A percentile compares a stretch with the other conserved stretches of the same genome.
Evolutionary conservation across 1,140 invertebrate genomes (phyloP).

Genomic region (Dufourea novaeangliae): DNA sequence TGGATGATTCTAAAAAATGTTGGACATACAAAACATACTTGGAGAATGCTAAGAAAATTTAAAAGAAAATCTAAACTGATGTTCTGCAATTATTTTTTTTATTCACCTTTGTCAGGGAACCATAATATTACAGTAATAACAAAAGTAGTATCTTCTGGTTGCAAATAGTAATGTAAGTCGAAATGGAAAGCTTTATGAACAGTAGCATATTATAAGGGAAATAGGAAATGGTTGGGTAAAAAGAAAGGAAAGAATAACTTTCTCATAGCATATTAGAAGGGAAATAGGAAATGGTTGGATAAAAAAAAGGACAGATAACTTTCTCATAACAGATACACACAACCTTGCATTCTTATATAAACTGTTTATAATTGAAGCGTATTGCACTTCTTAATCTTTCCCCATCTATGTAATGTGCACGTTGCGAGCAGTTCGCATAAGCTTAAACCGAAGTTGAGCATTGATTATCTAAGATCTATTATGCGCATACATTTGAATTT

Average conservation of each 20-base stretch:
- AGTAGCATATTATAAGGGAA: background rate
- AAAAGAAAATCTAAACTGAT: too few species aligned
- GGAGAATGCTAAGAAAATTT: too few species aligned
- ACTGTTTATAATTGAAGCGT: background rate
- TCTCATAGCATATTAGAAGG: background rate
- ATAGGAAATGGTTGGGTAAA: background rate
- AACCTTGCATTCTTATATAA: background rate
- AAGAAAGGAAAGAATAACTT: background rate
- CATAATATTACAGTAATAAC: background rate
- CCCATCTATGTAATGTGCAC: background rate
- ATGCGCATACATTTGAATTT: conserved; percentile 59
- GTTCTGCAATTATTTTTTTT: background rate
- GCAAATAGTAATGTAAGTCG: background rate
- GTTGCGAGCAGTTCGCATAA: conserved; percentile 10
- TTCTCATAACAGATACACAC: background rate
- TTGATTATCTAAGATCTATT: conserved; percentile 57
- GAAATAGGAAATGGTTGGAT: background rate
- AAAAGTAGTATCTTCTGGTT: background rate
- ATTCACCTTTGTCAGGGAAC: too few species aligned
- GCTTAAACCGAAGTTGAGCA: conserved; percentile 3
- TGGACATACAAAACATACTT: too few species aligned
- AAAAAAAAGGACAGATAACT: background rate
- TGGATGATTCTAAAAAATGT: too few species aligned
- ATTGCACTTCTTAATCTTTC: background rate
- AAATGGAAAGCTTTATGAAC: background rate